Base-by-base conservation (phyloP, 1,140 invertebrate species). In the Leptinotarsa undecemlineata region DNA sequence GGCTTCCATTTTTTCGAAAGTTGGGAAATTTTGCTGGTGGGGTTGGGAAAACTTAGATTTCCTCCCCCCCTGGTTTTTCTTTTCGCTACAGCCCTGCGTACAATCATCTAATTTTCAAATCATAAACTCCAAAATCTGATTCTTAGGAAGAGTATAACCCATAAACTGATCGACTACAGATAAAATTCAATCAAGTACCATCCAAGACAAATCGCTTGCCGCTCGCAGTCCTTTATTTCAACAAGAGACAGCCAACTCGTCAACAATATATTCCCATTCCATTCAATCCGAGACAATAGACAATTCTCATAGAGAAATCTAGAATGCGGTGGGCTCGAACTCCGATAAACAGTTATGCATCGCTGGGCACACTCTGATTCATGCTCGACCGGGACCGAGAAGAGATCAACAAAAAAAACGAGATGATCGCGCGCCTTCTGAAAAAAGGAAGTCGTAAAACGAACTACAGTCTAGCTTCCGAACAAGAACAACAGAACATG, bases 401-500 rank as follows among this genome's bases (percentile, higher is more conserved):
- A 71, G 14, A 26, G 47, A 23, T 8, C 15, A 64, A 63, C 19
- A 63, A 19, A 21, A 64, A 72, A 72, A 64, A 64, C n/a, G 60
- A 23, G 60, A 64, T 60, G 47, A 60, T 74, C 72, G 72, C 72
- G 62, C 64, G 72, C 72, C 48, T 48, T 68, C 72, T 20, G 21
- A 74, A 61, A 74, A 74, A 74, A 74, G 72, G 72, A 74, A 74
- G 72, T 74, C 72, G 63, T 33, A 57, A 62, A 68, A 68, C 72
- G 48, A 74, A 74, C 68, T 67, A 62, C 63, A 62, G 33, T 72
- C 72, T 74, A 67, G 72, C 72, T 74, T 74, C 72, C 72, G 63
- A 74, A 61, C 72, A 74, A 74, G 72, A 74, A 74, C 72, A 74
- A 74, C 63, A 68, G 72, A 74, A 67, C 62, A 33, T 48, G 63